Evolutionary conservation across 2,113 vertebrate genomes (phyloP), one percentile per base, ranked within the genome.

Genomic region (Spilogale gracilis): DNA sequence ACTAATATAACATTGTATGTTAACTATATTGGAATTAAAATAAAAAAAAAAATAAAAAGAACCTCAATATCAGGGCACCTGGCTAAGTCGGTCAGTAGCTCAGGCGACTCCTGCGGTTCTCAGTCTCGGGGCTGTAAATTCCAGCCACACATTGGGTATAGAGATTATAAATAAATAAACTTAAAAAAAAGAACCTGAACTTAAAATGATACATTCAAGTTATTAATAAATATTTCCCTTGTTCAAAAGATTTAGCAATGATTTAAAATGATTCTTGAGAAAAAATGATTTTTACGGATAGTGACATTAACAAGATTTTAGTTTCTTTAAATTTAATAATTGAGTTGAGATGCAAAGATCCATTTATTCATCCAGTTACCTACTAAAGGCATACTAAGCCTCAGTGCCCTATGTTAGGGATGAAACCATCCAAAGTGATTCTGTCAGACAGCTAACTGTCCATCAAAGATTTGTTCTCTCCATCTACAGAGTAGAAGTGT

Each of bases 171-270:
- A 76, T 69, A 69, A 69, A 69, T 69, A 50, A 78, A 78, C 45
- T n/a, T 38, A 1, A 69, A 20, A 27, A 76, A 74, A 74, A 45
- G 71, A 25, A 25, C n/a, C 14, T 21, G 18, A 58, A 83, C 79
- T 95, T 52, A 54, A 79, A 85, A 85, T 85, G 21, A 52, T 74
- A 78, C 9, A 89, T 80, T 95, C 27, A 93, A 85, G 50, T 80
- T 58, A 80, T 78, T 82, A 67, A 48, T 58, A 83, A 63, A 63
- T 32, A 30, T 79, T 91, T n/a, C 45, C 76, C 48, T 89, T 56
- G 17, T 94, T 84, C 48, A 50, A 63, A 92, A 80, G 82, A 71
- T 30, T 16, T 88, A 79, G 45, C 38, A 79, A 56, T 50, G 56
- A 56, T 79, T 86, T n/a, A 86, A 93, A 78, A 23, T 30, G 38